phyloP scores from a whole-genome alignment of 2,113 vertebrate genomes.

The Empidonax alnorum region DNA sequence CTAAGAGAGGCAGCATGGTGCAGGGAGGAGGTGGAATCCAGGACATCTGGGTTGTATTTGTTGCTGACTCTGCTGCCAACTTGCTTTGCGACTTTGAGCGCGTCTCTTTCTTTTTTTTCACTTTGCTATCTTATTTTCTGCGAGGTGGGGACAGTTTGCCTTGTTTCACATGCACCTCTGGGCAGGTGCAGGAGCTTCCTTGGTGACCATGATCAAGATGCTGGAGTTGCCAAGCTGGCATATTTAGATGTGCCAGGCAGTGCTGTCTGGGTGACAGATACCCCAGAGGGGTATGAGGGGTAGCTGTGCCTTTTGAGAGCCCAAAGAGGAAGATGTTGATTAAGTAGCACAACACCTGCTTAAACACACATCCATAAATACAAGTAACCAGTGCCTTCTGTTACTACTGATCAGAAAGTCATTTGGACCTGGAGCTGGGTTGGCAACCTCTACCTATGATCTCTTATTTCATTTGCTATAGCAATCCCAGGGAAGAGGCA shows the following conservation, averaged over 20 bases:
- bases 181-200: neutral
- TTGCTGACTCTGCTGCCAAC: constrained; percentile 8
- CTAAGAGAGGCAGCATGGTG: constrained; percentile 47
- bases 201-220: neutral
- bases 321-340: neutral
- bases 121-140: neutral
- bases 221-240: neutral
- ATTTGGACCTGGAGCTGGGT: neutral
- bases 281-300: neutral
- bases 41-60: constrained; percentile 55
- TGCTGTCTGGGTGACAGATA: neutral
- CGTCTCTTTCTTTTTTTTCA: neutral
- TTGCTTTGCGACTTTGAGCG: constrained; percentile 9
- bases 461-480: neutral
- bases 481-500: neutral
- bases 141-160: neutral
- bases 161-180: neutral
- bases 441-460: neutral
- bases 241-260: rapidly evolving
- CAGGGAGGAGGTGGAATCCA: constrained; percentile 36
- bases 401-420: neutral
- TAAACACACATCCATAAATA: neutral
- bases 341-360: neutral
- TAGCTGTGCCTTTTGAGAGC: neutral
- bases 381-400: neutral